phyloP scores from a whole-genome alignment of 2,113 vertebrate genomes.

The Hemiprocne comata region DNA sequence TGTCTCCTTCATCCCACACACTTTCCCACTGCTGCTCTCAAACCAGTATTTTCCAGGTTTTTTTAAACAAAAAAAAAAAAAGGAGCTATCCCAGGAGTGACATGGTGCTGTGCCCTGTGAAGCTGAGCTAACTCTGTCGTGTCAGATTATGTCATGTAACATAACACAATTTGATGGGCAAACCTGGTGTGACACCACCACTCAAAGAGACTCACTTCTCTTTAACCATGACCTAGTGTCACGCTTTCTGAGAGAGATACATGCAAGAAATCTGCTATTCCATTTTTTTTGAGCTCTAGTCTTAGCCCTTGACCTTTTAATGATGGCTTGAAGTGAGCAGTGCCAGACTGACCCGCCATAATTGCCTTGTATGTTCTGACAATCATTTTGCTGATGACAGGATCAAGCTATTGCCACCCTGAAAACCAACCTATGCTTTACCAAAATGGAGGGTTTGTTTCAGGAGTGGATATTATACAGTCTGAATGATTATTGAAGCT shows the following conservation, averaged over 20 bases:
- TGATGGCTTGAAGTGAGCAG: not conserved
- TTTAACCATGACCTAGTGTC: not conserved
- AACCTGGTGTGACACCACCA: not conserved
- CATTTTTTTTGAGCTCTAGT: not conserved
- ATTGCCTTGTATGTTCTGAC: not conserved
- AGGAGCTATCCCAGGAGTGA: not conserved
- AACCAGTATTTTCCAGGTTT: not conserved
- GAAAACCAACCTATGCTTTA: not conserved
- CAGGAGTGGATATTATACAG: not conserved
- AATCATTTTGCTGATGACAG: not conserved
- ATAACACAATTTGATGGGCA: not conserved
- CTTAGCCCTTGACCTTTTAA: not conserved
- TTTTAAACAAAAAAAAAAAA: rapidly evolving
- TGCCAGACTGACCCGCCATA: not conserved
- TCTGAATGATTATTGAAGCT: not conserved
- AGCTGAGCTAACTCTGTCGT: not conserved
- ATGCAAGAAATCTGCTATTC: not conserved
- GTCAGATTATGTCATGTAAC: not conserved
- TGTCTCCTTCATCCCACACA: not conserved
- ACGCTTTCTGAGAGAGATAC: rapidly evolving
- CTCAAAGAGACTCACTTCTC: not conserved
- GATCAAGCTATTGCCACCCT: not conserved
- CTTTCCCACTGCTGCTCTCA: not conserved
- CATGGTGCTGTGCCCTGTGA: not conserved
- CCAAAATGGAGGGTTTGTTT: not conserved